A percentile compares a stretch with the other conserved stretches of the same genome.
Conservation (phyloP, 2,888 invertebrate species). For the Eupithecia pulchellata region DNA sequence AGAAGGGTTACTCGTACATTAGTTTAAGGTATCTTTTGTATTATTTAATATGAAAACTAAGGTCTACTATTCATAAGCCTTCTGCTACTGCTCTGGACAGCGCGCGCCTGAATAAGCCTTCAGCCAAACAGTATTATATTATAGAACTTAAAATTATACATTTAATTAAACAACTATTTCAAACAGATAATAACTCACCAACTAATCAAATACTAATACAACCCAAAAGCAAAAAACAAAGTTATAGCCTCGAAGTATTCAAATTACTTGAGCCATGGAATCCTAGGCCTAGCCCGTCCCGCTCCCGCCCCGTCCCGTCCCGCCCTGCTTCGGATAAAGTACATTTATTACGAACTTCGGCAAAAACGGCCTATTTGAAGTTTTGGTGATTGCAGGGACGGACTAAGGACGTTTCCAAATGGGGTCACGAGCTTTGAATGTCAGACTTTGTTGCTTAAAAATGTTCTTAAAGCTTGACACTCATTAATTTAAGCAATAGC, state of each 20-base stretch:
- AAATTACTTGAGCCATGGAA: constrained; percentile 33
- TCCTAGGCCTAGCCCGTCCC: not conserved
- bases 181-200: constrained; percentile 5
- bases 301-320: not conserved
- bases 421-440: not conserved
- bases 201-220: constrained; percentile 4
- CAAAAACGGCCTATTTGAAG: constrained; percentile 50
- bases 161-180: constrained; percentile 8
- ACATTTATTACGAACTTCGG: constrained; percentile 51
- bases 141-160: not conserved
- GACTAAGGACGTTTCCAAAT: not conserved
- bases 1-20: no score
- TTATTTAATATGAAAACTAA: no score
- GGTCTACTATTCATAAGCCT: no score
- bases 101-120: not conserved
- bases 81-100: not conserved
- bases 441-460: not conserved
- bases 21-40: no score
- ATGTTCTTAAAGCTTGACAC: not conserved
- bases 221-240: constrained; percentile 18
- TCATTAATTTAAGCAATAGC: not conserved
- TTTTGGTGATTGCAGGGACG: constrained; percentile 32
- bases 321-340: constrained; percentile 17
- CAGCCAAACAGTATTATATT: not conserved
- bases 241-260: constrained; percentile 37